Evolutionary conservation across 2,888 invertebrate genomes (phyloP).

Genomic region (Falcaria lacertinaria): DNA sequence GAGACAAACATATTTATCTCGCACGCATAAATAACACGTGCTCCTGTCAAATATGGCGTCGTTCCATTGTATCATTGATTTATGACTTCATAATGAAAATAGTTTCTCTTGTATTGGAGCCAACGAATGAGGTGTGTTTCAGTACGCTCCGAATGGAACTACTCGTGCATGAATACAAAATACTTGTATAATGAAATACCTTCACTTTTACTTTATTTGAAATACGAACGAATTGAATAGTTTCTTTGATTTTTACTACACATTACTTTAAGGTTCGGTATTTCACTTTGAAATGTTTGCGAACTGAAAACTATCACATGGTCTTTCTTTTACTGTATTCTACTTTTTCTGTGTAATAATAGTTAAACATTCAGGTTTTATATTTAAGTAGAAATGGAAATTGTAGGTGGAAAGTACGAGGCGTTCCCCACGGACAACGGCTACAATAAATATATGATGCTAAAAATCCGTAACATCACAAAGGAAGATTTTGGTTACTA

Average conservation of each 20-base stretch:
- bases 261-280: background rate
- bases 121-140: conserved; percentile 27
- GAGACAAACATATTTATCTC: conserved; percentile 53
- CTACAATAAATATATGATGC: conserved; percentile 95
- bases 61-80: conserved; percentile 70
- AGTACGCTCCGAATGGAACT: conserved; percentile 37
- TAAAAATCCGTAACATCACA: conserved; percentile 91
- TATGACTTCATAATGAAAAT: conserved; percentile 73
- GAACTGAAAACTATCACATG: too few species aligned
- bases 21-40: conserved; percentile 62
- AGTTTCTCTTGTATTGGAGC: conserved; percentile 51
- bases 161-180: conserved; percentile 35
- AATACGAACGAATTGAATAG: conserved; percentile 19
- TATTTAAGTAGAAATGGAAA: conserved; percentile 82
- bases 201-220: conserved; percentile 7
- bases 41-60: conserved; percentile 57
- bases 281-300: background rate
- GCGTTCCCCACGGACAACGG: conserved; percentile 91
- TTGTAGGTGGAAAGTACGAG: conserved; percentile 94
- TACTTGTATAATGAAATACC: conserved; percentile 44
- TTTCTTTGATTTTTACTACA: conserved; percentile 20
- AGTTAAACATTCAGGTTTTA: conserved; percentile 47
- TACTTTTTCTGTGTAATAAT: background rate
- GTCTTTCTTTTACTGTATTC: too few species aligned
- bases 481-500: conserved; percentile 92